phyloP scores from a whole-genome alignment of 1,140 invertebrate genomes.

The Zophobas morio region DNA sequence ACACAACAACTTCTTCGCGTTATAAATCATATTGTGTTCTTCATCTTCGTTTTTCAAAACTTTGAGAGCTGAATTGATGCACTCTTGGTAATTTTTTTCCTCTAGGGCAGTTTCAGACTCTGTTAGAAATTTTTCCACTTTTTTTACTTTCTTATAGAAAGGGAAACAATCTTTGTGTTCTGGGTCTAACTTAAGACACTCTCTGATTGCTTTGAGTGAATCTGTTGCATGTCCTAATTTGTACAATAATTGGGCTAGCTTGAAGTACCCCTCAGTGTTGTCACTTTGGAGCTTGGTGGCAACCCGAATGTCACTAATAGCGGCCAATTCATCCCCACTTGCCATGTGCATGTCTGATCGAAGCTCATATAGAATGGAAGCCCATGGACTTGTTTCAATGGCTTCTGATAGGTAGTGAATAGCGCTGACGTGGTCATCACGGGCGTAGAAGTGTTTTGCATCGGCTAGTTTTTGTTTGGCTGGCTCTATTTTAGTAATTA shows the following conservation, averaged over 20 bases:
- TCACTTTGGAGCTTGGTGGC: conserved; percentile 93
- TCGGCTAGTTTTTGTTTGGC: conserved; percentile 77
- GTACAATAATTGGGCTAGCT: conserved; percentile 89
- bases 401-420: conserved; percentile 80
- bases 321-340: conserved; percentile 85
- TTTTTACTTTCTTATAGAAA: conserved; percentile 98
- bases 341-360: conserved; percentile 88
- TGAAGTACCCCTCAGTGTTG: conserved; percentile 90
- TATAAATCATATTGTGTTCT: conserved; percentile 80
- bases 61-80: conserved; percentile 81
- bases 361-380: conserved; percentile 85
- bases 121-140: conserved; percentile 89
- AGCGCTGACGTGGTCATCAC: conserved; percentile 80
- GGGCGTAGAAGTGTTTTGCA: conserved; percentile 78
- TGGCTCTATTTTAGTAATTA: conserved; percentile 77
- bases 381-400: conserved; percentile 94
- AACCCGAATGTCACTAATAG: conserved; percentile 91
- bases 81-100: conserved; percentile 80
- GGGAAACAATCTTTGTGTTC: conserved; percentile 96
- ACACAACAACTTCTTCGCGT: conserved; percentile 83
- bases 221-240: conserved; percentile 92
- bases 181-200: conserved; percentile 98
- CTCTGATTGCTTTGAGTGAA: conserved; percentile 92
- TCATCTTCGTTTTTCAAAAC: conserved; percentile 80
- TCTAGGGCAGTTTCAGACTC: conserved; percentile 81